These are phyloP conservation scores for Drosophila neutralis DNA, from an alignment of 2,888 invertebrate species.

Conservation along the genomic window DNA sequence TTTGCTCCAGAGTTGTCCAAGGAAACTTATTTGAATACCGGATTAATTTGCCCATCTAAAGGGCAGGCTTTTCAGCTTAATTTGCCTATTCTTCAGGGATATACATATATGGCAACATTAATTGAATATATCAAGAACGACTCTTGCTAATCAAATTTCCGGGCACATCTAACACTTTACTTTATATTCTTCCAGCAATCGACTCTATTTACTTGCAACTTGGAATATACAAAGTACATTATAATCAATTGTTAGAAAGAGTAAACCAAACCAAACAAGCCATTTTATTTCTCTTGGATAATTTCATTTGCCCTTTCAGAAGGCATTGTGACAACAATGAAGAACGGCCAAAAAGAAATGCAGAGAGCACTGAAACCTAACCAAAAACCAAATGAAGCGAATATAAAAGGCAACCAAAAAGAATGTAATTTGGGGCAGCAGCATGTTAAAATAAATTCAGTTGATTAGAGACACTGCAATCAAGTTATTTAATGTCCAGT, in stretches of 20 bases:
- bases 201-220: conserved; percentile 31
- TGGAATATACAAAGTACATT: conserved; percentile 28
- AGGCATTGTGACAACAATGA: conserved; percentile 45
- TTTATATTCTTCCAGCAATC: conserved; percentile 22
- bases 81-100: conserved; percentile 17
- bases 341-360: conserved; percentile 15
- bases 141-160: conserved; percentile 34
- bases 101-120: conserved; percentile 2
- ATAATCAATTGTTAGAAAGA: conserved; percentile 53
- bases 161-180: conserved; percentile 32
- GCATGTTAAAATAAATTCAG: conserved; percentile 19
- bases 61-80: conserved; percentile 15
- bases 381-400: conserved; percentile 24
- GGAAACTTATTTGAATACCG: conserved; percentile 37
- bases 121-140: conserved; percentile 16
- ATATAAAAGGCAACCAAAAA: conserved; percentile 33
- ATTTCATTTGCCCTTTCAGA: conserved; percentile 55
- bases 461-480: conserved; percentile 51
- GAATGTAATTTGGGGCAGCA: conserved; percentile 38
- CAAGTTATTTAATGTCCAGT: conserved; percentile 72
- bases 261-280: conserved; percentile 25
- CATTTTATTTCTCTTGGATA: conserved; percentile 50
- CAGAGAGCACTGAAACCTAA: conserved; percentile 7
- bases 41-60: conserved; percentile 24
- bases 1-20: conserved; percentile 8